Base-by-base conservation (phyloP, 1,140 invertebrate genomes). In the Ectropis grisescens region DNA sequence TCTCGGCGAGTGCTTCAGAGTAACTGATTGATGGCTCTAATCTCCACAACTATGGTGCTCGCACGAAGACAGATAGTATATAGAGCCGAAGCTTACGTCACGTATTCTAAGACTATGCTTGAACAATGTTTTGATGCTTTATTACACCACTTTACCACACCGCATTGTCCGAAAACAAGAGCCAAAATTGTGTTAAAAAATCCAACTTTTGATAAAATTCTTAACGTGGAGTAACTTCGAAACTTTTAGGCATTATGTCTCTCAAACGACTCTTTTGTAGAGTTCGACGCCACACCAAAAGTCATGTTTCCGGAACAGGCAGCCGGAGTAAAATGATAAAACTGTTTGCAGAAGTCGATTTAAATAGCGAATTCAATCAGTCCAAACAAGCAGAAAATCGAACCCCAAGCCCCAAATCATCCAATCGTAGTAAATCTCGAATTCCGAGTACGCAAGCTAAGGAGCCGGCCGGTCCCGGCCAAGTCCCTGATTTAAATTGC, bases 401-500 rank as follows among this genome's bases (percentile, higher is more conserved):
- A 79, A 71, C 64, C 52, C 58, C 56, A 19, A 19, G 16, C 16
- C 16, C 16, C 16, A 68, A 79, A 69, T 68, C 67, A 75, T 74
- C 60, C 58, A 69, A 74, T 79, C 68, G 68, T 62, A 66, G 58
- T 58, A 67, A 78, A 72, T 72, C 68, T 69, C 56, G 57, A 66
- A 74, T 67, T 70, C 66, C 62, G 54, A 72, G 74, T 65, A 48
- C 70, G 66, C 55, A 56, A 19, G 62, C 62, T 64, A 64, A 74
- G 71, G 69, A 68, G 61, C 41, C 60, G 58, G 56, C 56, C 60
- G 58, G 60, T 58, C 66, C 57, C 68, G 49, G 51, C 52, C 64
- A 61, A 74, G 59, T 57, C 58, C 53, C 68, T 72, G 69, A 80
- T 76, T 76, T 80, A 71, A 76, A 80, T 76, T 76, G 71, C 69